phyloP scores from a whole-genome alignment of 2,888 invertebrate genomes.

The Chirona hameri region DNA sequence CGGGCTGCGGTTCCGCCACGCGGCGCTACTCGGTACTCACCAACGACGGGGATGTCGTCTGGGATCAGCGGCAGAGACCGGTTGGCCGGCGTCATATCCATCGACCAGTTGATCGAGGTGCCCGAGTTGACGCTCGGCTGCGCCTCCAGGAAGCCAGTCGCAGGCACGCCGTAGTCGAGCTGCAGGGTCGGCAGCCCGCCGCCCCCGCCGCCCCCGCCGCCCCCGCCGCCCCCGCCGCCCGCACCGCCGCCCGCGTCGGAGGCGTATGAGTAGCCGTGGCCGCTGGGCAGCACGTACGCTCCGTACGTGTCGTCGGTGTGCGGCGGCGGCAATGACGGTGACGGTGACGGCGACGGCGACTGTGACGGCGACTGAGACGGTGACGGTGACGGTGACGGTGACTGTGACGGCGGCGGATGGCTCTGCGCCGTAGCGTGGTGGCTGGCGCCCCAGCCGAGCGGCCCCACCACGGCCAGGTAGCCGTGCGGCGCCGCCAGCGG shows the following conservation, averaged over 20 bases:
- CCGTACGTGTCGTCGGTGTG: neutral
- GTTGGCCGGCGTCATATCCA: neutral
- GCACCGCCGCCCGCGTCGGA: neutral
- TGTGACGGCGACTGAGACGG: neutral
- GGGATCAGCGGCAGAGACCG: neutral
- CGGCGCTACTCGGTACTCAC: neutral
- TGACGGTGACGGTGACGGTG: neutral
- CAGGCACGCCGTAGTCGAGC: slow-evolving; percentile 2
- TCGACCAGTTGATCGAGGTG: neutral
- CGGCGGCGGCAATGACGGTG: neutral
- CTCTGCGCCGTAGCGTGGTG: neutral
- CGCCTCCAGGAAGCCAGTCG: neutral
- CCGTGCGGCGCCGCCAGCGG: neutral
- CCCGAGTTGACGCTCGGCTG: neutral
- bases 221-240: neutral
- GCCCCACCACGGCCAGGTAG: slow-evolving; percentile 8
- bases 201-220: no score
- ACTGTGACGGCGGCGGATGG: neutral
- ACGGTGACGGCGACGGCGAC: neutral
- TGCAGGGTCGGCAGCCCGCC: neutral
- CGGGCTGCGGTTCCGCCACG: neutral
- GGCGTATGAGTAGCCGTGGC: neutral
- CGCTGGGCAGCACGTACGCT: neutral
- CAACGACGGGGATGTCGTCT: neutral
- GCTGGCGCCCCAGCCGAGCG: neutral